Evolutionary conservation across 2,797 vertebrate species (phyloP), one percentile per base, ranked within the genome.

Genomic region (Threskiornis aethiopicus): DNA sequence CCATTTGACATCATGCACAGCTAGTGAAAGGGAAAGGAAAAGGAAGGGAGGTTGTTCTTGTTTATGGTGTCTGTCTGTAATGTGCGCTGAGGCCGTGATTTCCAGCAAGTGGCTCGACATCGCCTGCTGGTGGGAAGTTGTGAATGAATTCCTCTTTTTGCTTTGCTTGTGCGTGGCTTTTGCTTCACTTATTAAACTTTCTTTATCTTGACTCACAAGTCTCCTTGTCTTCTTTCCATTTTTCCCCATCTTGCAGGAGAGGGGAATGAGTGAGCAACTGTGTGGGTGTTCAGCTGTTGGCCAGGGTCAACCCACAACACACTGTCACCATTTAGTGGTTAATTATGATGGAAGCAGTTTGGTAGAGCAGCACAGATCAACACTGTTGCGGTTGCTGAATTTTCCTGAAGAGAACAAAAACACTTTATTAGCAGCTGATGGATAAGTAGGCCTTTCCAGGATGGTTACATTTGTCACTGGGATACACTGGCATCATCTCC

Each of bases 21-120:
- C 5, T 28, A 64, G 6, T 13, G 41, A 41, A 41, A 64, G 6
- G 20, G 12, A 75, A 79, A 89, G 18, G 41, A 46, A 59, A 84
- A 85, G 11, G 16, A 7, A 11, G 4, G 4, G 19, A 1, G 0
- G 0, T n/a, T 49, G 10, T 42, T 69, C 16, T 69, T 61, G 5
- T 16, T 66, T 57, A n/a, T 77, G 15, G 9, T 35, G 25, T 54
- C 70, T 54, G 7, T 51, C 46, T 42, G 11, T 31, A 57, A 44
- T 13, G 2, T 5, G 4, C 19, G 3, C 19, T 54, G 42, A 46
- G 39, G 35, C 9, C 35, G 33, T 58, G 13, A 57, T 49, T 87
- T 61, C 42, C 55, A 62, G 26, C 6, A n/a, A 10, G 10, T 25
- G 28, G 2, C 3, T 76, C 28, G 5, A 65, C 49, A 42, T 35